Base-by-base conservation (phyloP, 2,113 vertebrate species). In the Malurus elegans region DNA sequence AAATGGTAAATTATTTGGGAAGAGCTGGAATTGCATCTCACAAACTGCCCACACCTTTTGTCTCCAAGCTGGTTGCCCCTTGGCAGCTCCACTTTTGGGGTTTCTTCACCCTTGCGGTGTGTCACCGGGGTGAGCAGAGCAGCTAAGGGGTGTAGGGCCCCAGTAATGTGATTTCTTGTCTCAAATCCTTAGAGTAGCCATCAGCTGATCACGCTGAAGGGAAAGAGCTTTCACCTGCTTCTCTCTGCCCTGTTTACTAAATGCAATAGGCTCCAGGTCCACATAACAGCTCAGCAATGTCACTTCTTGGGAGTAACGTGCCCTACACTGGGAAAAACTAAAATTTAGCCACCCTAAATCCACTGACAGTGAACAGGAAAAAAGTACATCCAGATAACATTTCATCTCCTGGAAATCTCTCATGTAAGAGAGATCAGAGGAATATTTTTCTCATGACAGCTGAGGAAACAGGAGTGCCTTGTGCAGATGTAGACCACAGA, bases 51-150 rank as follows among this genome's bases (percentile, higher is more conserved):
- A 18, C 4, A 4, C 26, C 26, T 71, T 72, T 50, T 53, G 10
- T 58, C 36, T 60, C 28, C 28, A 48, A 31, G 5, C 14, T 53
- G 51, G 28, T 18, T 29, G 36, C 8, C 18, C 53, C 75, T 80
- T 2, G 0, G 0, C 44, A 62, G 28, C n/a, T 80, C 24, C 40
- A 29, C 10, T 21, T 5, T 16, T 28, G 36, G 11, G 31, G 1
- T 12, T 65, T 66, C 42, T 60, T 74, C 44, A 31, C 5, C 21
- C 9, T 34, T 34, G 19, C 0, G 0, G 4, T 32, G 23, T 65
- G 69, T n/a, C 60, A 47, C 34, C 5, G 28, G 34, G 21, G 28
- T 58, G 28, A 40, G 40, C 48, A 82, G 45, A 72, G 50, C 44
- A 62, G 29, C 36, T 57, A 19, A 79, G 32, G n/a, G 34, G 17